Evolutionary conservation across 1,140 invertebrate genomes (phyloP), one percentile per base, ranked within the genome.

Genomic region (Akabosia matsudoensis): DNA sequence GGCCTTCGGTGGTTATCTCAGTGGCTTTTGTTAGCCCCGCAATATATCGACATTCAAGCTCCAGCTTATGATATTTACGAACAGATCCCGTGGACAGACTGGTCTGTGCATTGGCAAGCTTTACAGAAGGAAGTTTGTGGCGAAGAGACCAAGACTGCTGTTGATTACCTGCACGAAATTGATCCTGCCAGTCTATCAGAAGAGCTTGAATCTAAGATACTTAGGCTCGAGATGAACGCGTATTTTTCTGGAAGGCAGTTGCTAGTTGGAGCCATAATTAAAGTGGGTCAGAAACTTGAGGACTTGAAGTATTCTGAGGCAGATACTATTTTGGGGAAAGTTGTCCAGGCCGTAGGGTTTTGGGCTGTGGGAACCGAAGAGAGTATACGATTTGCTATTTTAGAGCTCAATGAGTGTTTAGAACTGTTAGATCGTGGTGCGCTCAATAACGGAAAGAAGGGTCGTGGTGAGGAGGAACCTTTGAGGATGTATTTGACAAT

Each of bases 191-290:
- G 33, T 18, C 13, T 45, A 1, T 45, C 33, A 1, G 22, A 72
- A 1, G 28, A 37, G 24, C 26, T 51, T 24, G 37, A 22, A 7
- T 72, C 70, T 3, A 3, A 26, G n/a, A 24, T 37, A 3, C 33
- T 72, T 7, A 2, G 70, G 2, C 24, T 72, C 4, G 70, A 72
- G 24, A 7, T 72, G 26, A 72, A 72, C 24, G 22, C 33, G 10
- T 51, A 72, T 72, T 72, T 72, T 51, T 72, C 70, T 34, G 70
- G 33, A 3, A 72, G 70, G 45, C 70, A 72, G 16, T 26, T 22
- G 22, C 2, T 72, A 45, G 33, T 51, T 22, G 22, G 33, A 4
- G 70, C 31, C 4, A 72, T 72, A 28, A 10, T 72, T 3, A 51
- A 22, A 1, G 37, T 72, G 34, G 70, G 70, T 13, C 33, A 72